Conservation (phyloP, 2,797 vertebrate genomes). For the Neostethus bicornis region DNA sequence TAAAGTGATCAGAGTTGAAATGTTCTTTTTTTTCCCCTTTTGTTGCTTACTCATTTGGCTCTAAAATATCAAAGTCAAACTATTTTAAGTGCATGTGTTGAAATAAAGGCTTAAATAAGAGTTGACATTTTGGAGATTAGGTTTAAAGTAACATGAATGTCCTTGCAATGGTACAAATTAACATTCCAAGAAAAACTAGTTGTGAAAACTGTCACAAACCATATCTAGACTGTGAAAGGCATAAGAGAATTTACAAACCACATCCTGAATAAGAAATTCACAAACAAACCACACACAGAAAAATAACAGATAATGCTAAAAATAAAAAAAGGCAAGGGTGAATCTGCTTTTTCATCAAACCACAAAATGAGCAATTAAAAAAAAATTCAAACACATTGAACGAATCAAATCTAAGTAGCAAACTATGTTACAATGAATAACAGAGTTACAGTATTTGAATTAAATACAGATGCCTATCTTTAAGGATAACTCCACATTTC, state of each 20-base stretch:
- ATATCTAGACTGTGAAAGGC: neutral
- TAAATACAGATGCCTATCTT: no score
- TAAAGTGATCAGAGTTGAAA: neutral
- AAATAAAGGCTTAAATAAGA: neutral
- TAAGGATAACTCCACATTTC: no score
- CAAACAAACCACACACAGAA: neutral
- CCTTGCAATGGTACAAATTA: no score
- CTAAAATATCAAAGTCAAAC: slow-evolving; percentile 4
- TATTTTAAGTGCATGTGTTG: neutral
- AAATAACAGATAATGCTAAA: neutral
- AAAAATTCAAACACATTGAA: no score
- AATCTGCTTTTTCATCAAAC: no score
- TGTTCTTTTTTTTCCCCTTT: neutral
- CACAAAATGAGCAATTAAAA: no score
- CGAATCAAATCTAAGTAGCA: no score
- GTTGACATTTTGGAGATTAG: slow-evolving; percentile 9
- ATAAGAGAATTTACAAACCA: neutral
- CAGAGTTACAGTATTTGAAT: no score
- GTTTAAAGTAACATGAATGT: neutral
- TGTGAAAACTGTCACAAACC: neutral
- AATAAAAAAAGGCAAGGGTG: neutral
- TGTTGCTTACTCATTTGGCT: neutral
- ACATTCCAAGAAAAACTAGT: neutral
- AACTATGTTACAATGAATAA: no score
- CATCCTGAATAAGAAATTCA: neutral